Base-by-base conservation (phyloP, 2,888 invertebrate species). In the Ichneumoninae sp. region DNA sequence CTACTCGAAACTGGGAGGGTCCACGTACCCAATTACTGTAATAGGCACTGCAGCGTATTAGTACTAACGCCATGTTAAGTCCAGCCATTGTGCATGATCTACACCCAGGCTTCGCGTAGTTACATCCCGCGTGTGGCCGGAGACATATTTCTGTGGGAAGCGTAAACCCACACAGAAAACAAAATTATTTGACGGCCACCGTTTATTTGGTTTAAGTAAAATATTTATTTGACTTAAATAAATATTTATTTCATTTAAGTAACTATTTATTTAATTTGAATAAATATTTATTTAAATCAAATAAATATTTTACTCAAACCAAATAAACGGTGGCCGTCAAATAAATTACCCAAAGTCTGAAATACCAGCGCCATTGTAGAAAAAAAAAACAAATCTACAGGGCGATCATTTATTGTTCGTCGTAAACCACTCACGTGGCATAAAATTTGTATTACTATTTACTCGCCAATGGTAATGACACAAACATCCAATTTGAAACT, bases 41-140 rank as follows among this genome's bases (percentile, higher is more conserved):
- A 57, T 57, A 57, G 57, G 57, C 13, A 57, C 22, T 13, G 57
- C 26, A 26, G 26, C 22, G 57, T 57, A 57, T 57, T 57, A 57
- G 57, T 57, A 57, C 10, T 57, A 57, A 57, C 57, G 57, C 57
- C 57, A 26, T 57, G 57, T 57, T 57, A 57, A 57, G 57, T 57
- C 57, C 22, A 13, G 57, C 57, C 8, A 57, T 57, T 10, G 57
- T 26, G 26, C 26, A 57, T 57, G n/a, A 57, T 57, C 57, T 57
- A 57, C 10, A 26, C 10, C 57, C 22, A 22, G 26, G 57, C 57
- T 57, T 22, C 13, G 57, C 8, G 26, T 22, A 1, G 57, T 57
- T 57, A 57, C 26, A 57, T 57, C 13, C 57, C 26, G 22, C 26
- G 13, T 10, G 13, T 57, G 26, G 22, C 57, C 26, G 8, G 57